phyloP scores from a whole-genome alignment of 1,140 invertebrate genomes.

The Saccostrea cuccullata region DNA sequence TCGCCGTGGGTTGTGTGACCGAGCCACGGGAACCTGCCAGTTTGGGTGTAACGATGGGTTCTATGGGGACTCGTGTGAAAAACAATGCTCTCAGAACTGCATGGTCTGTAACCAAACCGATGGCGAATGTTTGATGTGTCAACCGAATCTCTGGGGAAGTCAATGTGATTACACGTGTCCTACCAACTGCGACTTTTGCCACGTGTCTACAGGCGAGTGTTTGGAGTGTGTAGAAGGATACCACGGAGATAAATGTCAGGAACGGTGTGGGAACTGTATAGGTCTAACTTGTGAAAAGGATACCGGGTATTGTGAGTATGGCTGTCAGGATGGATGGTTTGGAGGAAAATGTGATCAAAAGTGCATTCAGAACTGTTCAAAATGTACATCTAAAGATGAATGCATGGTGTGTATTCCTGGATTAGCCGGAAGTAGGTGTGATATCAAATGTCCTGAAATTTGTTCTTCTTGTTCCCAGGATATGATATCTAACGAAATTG shows the following conservation, averaged over 20 bases:
- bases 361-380: slow-evolving; percentile 46
- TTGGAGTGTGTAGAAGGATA: slow-evolving; percentile 41
- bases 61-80: slow-evolving; percentile 20
- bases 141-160: slow-evolving; percentile 15
- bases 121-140: slow-evolving; percentile 42
- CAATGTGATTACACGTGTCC: slow-evolving; percentile 10
- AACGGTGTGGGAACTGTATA: slow-evolving; percentile 38
- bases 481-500: neutral
- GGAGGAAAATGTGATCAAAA: slow-evolving; percentile 29
- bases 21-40: slow-evolving; percentile 1
- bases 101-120: slow-evolving; percentile 30
- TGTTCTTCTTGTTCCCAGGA: slow-evolving; percentile 37
- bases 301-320: slow-evolving; percentile 40
- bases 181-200: slow-evolving; percentile 29
- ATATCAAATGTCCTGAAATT: slow-evolving; percentile 43
- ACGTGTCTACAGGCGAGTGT: slow-evolving; percentile 39
- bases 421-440: slow-evolving; percentile 39
- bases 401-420: slow-evolving; percentile 40
- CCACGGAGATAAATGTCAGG: slow-evolving; percentile 39
- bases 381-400: slow-evolving; percentile 25
- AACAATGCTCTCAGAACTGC: slow-evolving; percentile 36
- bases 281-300: slow-evolving; percentile 21
- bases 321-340: slow-evolving; percentile 47
- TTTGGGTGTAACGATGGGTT: slow-evolving; percentile 44
- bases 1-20: slow-evolving; percentile 1